Percentiles rank a stretch among this genome's conserved stretches.
phyloP scores from a whole-genome alignment of 2,113 vertebrate genomes.

The Recurvirostra avosetta region DNA sequence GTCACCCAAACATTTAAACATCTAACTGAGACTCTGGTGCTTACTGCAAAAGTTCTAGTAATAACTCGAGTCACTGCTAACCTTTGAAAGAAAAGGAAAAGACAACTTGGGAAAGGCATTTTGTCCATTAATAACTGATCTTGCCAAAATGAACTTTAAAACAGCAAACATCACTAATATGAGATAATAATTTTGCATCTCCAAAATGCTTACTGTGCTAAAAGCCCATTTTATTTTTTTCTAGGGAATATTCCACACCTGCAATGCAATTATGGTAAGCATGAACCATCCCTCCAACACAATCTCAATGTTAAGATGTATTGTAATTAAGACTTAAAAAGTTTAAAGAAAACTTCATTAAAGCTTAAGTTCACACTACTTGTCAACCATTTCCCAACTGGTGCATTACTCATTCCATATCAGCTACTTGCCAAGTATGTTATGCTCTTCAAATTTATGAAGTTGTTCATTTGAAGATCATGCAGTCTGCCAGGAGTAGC shows the following conservation, averaged over 20 bases:
- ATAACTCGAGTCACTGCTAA: not conserved
- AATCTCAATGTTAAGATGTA: not conserved
- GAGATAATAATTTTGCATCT: not conserved
- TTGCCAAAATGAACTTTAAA: not conserved
- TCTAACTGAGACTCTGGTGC: not conserved
- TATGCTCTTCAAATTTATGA: conserved; percentile 85
- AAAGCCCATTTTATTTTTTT: not conserved
- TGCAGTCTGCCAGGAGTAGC: conserved; percentile 93
- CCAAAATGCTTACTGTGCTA: not conserved
- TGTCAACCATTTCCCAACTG: not conserved
- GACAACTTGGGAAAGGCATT: not conserved
- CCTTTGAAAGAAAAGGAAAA: not conserved
- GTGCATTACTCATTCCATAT: not conserved
- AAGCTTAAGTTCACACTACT: not conserved
- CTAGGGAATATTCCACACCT: not conserved
- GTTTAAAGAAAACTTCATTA: not conserved
- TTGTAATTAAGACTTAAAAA: not conserved
- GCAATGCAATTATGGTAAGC: not conserved
- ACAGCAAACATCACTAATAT: not conserved
- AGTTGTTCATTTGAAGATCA: conserved; percentile 93
- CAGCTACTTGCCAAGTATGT: conserved; percentile 88
- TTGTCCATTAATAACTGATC: not conserved
- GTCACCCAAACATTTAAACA: not conserved
- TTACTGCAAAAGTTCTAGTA: not conserved
- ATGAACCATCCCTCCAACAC: not conserved